Conservation (phyloP, 2,888 invertebrate species). For the Trissonchulus sp. region DNA sequence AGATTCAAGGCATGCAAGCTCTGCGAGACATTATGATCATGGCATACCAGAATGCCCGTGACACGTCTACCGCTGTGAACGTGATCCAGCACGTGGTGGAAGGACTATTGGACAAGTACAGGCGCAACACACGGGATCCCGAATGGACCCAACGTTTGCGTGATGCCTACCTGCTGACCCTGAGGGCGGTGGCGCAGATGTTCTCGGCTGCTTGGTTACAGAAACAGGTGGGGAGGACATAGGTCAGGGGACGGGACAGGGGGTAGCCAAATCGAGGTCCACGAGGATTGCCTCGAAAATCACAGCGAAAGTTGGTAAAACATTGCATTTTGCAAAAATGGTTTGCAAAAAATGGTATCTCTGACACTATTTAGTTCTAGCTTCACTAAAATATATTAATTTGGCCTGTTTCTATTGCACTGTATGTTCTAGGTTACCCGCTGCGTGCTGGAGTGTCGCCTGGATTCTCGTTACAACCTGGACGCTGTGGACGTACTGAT, state of each 20-base stretch:
- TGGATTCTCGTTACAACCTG: constrained; percentile 60
- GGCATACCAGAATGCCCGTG: constrained; percentile 35
- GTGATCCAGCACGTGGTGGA: constrained; percentile 40
- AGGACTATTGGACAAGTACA: constrained; percentile 39
- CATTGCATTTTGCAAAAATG: no score
- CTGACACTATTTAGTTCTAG: no score
- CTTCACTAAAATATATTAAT: background rate
- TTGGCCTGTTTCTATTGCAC: background rate
- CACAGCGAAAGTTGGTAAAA: no score
- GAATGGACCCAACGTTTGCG: constrained; percentile 42
- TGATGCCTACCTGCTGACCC: constrained; percentile 41
- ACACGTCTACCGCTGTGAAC: constrained; percentile 31
- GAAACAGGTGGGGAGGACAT: constrained; percentile 22
- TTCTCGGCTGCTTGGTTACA: constrained; percentile 29
- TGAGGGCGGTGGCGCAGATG: constrained; percentile 33
- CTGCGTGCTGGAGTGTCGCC: constrained; percentile 73
- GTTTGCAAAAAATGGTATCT: no score
- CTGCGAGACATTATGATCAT: constrained; percentile 28
- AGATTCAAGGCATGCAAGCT: constrained; percentile 8
- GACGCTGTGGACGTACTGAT: constrained; percentile 85
- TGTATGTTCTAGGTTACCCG: constrained; percentile 45
- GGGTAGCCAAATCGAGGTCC: no score
- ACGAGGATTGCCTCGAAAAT: no score
- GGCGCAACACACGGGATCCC: background rate
- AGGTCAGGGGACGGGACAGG: no score